Percentiles rank a stretch among this genome's conserved stretches.
phyloP scores from a whole-genome alignment of 2,888 invertebrate genomes.

The Epistrophe eligans region DNA sequence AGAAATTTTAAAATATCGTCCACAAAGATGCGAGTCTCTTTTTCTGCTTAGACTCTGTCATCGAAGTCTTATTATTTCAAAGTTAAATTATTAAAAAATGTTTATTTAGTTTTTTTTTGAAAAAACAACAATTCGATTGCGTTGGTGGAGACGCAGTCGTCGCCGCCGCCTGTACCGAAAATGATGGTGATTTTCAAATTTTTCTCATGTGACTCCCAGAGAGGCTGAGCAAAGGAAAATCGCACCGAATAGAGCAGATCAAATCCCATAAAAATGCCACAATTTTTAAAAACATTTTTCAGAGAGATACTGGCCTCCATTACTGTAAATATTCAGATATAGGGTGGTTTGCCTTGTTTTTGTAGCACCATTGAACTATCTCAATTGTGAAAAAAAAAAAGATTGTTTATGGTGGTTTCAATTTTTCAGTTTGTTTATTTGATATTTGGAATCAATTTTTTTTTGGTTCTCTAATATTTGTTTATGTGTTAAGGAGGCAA shows the following conservation, averaged over 20 bases:
- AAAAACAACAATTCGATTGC: constrained; percentile 48
- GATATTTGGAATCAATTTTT: constrained; percentile 21
- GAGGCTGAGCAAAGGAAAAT: constrained; percentile 2
- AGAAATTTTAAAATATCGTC: constrained; percentile 6
- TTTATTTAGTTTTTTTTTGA: constrained; percentile 18
- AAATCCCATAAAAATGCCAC: constrained; percentile 60
- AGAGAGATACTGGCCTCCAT: constrained; percentile 15
- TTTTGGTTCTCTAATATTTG: constrained; percentile 5
- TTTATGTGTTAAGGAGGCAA: constrained; percentile 18
- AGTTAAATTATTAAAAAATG: constrained; percentile 47
- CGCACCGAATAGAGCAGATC: background rate
- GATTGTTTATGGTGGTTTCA: constrained; percentile 57
- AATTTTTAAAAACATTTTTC: constrained; percentile 41
- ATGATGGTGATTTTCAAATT: constrained; percentile 31
- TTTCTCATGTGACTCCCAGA: constrained; percentile 5
- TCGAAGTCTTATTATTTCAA: constrained; percentile 55
- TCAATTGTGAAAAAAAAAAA: constrained; percentile 20
- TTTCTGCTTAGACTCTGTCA: constrained; percentile 61
- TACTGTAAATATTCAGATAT: background rate
- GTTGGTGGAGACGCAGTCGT: constrained; percentile 23
- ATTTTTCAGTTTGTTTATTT: constrained; percentile 55
- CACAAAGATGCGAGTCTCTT: background rate
- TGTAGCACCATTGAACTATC: constrained; percentile 58
- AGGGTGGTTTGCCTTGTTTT: constrained; percentile 47
- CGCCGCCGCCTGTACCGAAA: background rate